phyloP scores from a whole-genome alignment of 1,140 invertebrate genomes.

The Oncopodura yosiiana region DNA sequence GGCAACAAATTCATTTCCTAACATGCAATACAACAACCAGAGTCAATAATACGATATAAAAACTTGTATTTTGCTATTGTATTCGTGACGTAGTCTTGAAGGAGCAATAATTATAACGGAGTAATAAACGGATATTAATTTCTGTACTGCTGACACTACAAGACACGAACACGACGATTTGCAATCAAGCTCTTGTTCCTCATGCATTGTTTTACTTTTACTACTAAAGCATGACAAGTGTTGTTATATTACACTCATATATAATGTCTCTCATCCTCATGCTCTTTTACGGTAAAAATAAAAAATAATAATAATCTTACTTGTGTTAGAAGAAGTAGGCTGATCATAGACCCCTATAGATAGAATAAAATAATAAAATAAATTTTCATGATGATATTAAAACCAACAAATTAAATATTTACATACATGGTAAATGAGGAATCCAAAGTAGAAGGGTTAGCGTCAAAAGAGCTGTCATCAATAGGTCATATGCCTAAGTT shows the following conservation, averaged over 20 bases:
- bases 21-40: not conserved
- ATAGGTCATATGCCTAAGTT: slow-evolving; percentile 31
- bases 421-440: slow-evolving; percentile 18
- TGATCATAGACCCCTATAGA: not conserved
- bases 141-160: not conserved
- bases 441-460: slow-evolving; percentile 25
- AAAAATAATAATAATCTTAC: slow-evolving; percentile 4
- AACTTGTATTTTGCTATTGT: not conserved
- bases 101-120: slow-evolving; percentile 7
- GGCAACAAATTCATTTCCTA: not conserved
- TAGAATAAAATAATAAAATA: not conserved
- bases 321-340: not conserved
- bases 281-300: not conserved
- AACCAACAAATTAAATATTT: not conserved
- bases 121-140: slow-evolving; percentile 6
- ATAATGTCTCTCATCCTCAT: not conserved
- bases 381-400: not conserved
- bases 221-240: not conserved
- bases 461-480: slow-evolving; percentile 25
- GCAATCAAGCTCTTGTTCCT: not conserved
- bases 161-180: not conserved
- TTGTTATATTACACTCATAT: not conserved
- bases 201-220: not conserved
- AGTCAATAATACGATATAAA: not conserved
- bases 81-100: too few relatives aligned